A percentile compares a stretch with the other conserved stretches of the same genome.
Evolutionary conservation across 2,113 vertebrate genomes (phyloP).

Genomic region (Rhodinocichla rosea): DNA sequence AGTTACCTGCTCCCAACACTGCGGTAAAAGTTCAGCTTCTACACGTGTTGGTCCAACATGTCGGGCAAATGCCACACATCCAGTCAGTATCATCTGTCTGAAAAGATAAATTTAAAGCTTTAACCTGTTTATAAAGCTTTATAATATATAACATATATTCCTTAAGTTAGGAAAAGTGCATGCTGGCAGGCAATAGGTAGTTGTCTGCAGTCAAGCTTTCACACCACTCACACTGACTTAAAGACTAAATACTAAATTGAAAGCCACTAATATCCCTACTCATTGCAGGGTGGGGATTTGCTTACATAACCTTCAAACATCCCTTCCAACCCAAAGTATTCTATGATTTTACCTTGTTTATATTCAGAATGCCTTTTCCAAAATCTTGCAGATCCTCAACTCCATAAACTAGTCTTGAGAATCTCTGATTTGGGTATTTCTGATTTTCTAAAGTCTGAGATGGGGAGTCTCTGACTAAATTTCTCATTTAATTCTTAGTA

Average conservation of each 20-base stretch:
- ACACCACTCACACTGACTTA: neutral
- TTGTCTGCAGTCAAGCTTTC: neutral
- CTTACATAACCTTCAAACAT: neutral
- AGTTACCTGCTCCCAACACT: constrained; percentile 98
- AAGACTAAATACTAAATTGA: neutral
- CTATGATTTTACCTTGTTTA: neutral
- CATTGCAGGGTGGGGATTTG: neutral
- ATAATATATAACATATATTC: neutral
- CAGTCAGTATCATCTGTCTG: constrained; percentile 98
- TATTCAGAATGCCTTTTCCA: neutral
- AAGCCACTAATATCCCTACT: neutral
- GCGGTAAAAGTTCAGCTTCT: constrained; percentile 95
- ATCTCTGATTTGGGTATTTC: neutral
- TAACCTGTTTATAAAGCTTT: neutral
- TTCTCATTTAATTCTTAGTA: neutral
- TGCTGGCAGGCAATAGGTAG: neutral
- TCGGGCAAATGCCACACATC: constrained; percentile 95
- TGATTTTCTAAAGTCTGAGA: neutral
- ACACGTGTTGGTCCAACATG: constrained; percentile 97
- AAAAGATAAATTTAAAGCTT: constrained; percentile 26
- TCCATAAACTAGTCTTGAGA: neutral
- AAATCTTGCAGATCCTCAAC: neutral
- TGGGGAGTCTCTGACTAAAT: neutral
- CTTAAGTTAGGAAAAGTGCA: neutral
- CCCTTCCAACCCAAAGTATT: neutral